Base-by-base conservation (phyloP, 1,140 invertebrate genomes). In the Heliconius hewitsoni region DNA sequence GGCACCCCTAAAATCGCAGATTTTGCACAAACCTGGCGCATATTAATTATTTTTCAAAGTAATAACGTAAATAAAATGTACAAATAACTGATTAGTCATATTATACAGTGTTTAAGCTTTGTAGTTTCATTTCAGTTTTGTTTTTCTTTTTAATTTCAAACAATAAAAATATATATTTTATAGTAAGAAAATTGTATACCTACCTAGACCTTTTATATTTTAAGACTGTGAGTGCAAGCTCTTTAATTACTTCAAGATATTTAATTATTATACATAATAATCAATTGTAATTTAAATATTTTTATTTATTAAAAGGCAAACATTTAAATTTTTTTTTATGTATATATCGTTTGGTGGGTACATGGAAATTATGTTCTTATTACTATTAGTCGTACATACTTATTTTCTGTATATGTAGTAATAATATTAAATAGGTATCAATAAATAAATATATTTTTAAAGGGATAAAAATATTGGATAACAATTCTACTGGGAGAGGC, bases 1-100 rank as follows among this genome's bases (percentile, higher is more conserved):
- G 77, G 81, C 82, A 84, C 87, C 86, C 77, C 46, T 74, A 55
- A 16, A 71, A 46, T 34, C 27, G 30, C 8, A 55, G 18, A n/a
- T 34, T 37, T 34, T 37, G 34, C 11, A n/a, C 11, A 57, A 74
- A 16, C 55, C 73, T 55, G 34, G 27, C 23, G 27, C 23, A 27
- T 30, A 27, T 27, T 66, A 66, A 66, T 66, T 13, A 27, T 5
- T 30, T 66, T 66, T 66, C 5, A 13, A 30, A 66, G 8, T 66
- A 13, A 13, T 66, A 30, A 27, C 8, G 1, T 27, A 1, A 13
- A 27, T 66, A 66, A 66, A 27, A 27, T 8, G 5, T 66, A 66
- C 9, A 66, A 27, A 66, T 30, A 30, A 6, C 11, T 5, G 3
- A 66, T 11, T 66, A 6, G 4, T 66, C 27, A 30, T 66, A 16